Evolutionary conservation across 2,888 invertebrate genomes (phyloP).

Genomic region (Coleophora deauratella): DNA sequence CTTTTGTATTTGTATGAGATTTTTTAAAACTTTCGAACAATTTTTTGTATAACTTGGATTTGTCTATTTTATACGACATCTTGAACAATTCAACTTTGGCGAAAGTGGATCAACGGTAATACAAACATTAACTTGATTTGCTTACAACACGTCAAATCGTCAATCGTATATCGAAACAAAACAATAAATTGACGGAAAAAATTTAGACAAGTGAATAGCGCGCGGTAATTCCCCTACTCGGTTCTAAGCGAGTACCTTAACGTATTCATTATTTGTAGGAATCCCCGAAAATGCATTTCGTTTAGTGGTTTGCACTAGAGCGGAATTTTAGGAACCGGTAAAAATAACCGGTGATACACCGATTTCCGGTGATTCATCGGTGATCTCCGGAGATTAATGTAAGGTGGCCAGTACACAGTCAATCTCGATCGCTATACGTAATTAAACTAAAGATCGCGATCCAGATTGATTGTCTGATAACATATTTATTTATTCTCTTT

Average conservation of each 20-base stretch:
- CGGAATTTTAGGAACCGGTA: slow-evolving; percentile 1
- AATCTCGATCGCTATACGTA: not conserved
- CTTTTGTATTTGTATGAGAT: slow-evolving; percentile 19
- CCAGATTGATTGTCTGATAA: not conserved
- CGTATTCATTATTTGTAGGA: slow-evolving; percentile 2
- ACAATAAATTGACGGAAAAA: too few relatives aligned
- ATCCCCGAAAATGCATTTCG: not conserved
- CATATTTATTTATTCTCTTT: not conserved
- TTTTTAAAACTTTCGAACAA: slow-evolving; percentile 5
- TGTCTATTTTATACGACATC: slow-evolving; percentile 16
- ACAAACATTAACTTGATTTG: slow-evolving; percentile 10
- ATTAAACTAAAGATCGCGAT: not conserved
- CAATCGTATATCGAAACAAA: slow-evolving; percentile 13
- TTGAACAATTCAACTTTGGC: slow-evolving; percentile 12
- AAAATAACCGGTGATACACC: not conserved
- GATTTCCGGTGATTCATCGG: slow-evolving; percentile 1
- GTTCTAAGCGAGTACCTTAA: slow-evolving; percentile 4
- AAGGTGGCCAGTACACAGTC: not conserved
- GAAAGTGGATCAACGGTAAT: too few relatives aligned
- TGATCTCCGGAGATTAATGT: not conserved
- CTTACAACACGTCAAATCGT: slow-evolving; percentile 12
- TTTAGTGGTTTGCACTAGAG: slow-evolving; percentile 1
- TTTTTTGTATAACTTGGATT: slow-evolving; percentile 19
- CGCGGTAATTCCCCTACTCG: slow-evolving; percentile 10
- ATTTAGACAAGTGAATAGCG: too few relatives aligned